Base-by-base conservation (phyloP, 37 sponge, comb jelly and placozoan species). In the Cliona cf. orientalis region DNA sequence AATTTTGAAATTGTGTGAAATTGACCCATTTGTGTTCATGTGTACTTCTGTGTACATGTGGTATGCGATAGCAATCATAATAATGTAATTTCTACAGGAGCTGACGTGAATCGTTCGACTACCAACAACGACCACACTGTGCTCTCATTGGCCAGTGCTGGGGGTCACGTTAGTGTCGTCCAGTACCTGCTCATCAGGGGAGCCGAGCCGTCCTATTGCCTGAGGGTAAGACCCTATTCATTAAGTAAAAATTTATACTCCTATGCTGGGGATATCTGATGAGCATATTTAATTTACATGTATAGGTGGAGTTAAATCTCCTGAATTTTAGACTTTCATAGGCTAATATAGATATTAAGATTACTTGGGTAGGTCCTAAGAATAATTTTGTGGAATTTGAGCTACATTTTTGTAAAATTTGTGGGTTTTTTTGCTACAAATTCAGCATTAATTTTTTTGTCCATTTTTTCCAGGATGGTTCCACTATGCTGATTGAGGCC, bases 401-500 rank as follows among this genome's bases (percentile, higher is more conserved):
- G n/a, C n/a, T n/a, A n/a, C n/a, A n/a, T n/a, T n/a, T n/a, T n/a
- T n/a, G n/a, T n/a, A n/a, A n/a, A n/a, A n/a, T n/a, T n/a, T n/a
- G n/a, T n/a, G n/a, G n/a, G n/a, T n/a, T n/a, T n/a, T n/a, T n/a
- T n/a, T n/a, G n/a, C n/a, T n/a, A n/a, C n/a, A n/a, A 49, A 49
- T 49, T 17, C n/a, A n/a, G n/a, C n/a, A n/a, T n/a, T n/a, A n/a
- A n/a, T n/a, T n/a, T n/a, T n/a, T n/a, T n/a, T 40, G 3, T 53
- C 14, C 62, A 0, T 66, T 25, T 33, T 58, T 1, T 61, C 0
- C 53, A 94, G 94, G 94, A 94, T 37, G 78, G 78, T 67, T 90
- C 94, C 28, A 90, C 91, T 41, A 94, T 94, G 88, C 76, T 94
- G 75, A 80, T 90, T 9, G 94, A 94, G 58, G 91, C 94, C 1